Evolutionary conservation across 2,888 invertebrate genomes (phyloP).

Genomic region (Hirtodrosophila alboralis): DNA sequence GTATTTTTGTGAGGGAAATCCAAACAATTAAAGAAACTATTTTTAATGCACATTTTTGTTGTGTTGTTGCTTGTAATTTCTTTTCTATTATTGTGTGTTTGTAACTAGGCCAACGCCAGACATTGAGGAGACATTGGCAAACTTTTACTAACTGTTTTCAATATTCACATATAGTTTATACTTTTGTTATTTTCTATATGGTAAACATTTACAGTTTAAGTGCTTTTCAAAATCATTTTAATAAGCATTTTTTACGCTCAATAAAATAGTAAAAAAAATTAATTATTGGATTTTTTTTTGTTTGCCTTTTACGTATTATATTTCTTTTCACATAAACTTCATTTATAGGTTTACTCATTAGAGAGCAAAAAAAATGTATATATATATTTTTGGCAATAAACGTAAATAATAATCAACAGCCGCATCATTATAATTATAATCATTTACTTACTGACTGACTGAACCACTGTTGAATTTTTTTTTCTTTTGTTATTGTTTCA

Average conservation of each 20-base stretch:
- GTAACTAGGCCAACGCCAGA: conserved; percentile 62
- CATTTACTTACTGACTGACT: conserved; percentile 76
- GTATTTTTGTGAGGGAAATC: conserved; percentile 32
- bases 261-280: conserved; percentile 28
- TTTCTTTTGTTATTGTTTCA: conserved; percentile 33
- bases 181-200: background rate
- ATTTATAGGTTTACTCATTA: conserved; percentile 54
- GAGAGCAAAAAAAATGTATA: conserved; percentile 20
- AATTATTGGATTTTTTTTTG: too few species aligned
- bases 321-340: conserved; percentile 11
- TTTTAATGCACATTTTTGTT: conserved; percentile 53
- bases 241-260: conserved; percentile 41
- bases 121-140: conserved; percentile 35
- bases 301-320: conserved; percentile 3
- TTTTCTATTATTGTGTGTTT: conserved; percentile 30
- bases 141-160: conserved; percentile 29
- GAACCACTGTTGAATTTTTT: conserved; percentile 37
- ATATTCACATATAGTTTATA: background rate
- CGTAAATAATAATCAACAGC: conserved; percentile 54
- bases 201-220: conserved; percentile 12
- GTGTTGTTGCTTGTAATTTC: conserved; percentile 16
- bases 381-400: too few species aligned
- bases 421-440: conserved; percentile 65
- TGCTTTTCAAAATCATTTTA: conserved; percentile 1
- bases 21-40: conserved; percentile 60